Evolutionary conservation across 2,888 invertebrate species (phyloP), one percentile per base, ranked within the genome.

Genomic region (Drosophila gaucha): DNA sequence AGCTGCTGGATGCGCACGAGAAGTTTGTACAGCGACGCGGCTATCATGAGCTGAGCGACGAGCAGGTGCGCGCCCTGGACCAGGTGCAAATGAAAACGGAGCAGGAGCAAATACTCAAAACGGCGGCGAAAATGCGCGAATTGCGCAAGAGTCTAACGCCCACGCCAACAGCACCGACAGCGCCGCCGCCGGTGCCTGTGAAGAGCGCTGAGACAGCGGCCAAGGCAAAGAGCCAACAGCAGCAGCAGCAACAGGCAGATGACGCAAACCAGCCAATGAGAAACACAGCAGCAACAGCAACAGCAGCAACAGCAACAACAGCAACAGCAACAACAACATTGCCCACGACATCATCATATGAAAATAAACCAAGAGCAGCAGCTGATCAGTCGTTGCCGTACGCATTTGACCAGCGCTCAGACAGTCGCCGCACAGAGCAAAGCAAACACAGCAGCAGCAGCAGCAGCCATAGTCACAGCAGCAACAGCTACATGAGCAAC

Each of bases 11-110:
- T 80, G 93, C 95, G 75, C 95, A 96, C 80, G 93, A 93, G 73
- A 96, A 95, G 87, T 95, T 94, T 89, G 89, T 94, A n/a, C 94
- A 95, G 77, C 93, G 95, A 38, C 93, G 94, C 69, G 93, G 94
- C 18, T 94, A 94, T 80, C 93, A 93, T 75, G 94, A 94, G 76
- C 80, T 86, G 60, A 88, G 85, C 63, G 79, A 82, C 2, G 88
- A 89, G 12, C 88, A 92, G 70, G 85, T 91, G 20, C 74, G 80
- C 12, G 74, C 69, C 10, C 73, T 90, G 63, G 88, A 91, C 73
- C 77, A 62, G 39, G 90, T 88, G 49, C 83, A 89, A 56, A 59
- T 87, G 59, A 75, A 84, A 12, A 64, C 67, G 75, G 70, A 88
- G 24, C 82, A 89, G 59, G 78, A 88, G 50, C 80, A 89, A 52